Conservation (phyloP, 2,888 invertebrate species). For the Anthophora plumipes region DNA sequence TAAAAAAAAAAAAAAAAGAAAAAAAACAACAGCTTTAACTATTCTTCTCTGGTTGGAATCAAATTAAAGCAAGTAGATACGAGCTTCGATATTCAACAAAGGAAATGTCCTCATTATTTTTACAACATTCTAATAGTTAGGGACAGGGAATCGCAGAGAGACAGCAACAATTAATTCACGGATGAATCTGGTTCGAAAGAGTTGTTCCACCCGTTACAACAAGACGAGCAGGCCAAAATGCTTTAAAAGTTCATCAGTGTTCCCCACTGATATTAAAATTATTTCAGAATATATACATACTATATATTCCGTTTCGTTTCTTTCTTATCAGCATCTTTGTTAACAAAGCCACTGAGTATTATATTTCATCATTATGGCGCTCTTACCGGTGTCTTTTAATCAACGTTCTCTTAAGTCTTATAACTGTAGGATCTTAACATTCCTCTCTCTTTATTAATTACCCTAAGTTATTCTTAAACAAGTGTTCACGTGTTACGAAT, state of each 20-base stretch:
- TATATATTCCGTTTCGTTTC: constrained; percentile 29
- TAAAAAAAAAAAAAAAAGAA: too few relatives aligned
- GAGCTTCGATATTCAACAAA: not conserved
- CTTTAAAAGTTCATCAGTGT: constrained; percentile 38
- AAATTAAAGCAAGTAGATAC: not conserved
- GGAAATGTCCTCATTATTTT: constrained; percentile 10
- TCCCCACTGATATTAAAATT: constrained; percentile 47
- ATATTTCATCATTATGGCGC: constrained; percentile 47
- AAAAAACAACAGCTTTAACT: too few relatives aligned
- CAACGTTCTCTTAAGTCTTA: constrained; percentile 38
- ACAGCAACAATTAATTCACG: constrained; percentile 10
- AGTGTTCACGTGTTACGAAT: not conserved
- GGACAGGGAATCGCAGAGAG: not conserved
- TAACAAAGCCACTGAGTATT: constrained; percentile 65
- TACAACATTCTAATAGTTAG: not conserved
- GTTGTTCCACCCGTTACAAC: constrained; percentile 36
- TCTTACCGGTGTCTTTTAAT: constrained; percentile 33
- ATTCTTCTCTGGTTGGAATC: not conserved
- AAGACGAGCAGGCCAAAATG: constrained; percentile 42
- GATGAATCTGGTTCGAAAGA: constrained; percentile 35
- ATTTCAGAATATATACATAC: too few relatives aligned
- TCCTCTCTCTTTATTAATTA: not conserved
- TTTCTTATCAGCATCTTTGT: constrained; percentile 48
- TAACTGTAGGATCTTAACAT: constrained; percentile 20
- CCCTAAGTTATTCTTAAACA: constrained; percentile 5